These are phyloP conservation scores for Alviniconcha strummeri DNA, from an alignment of 2,888 invertebrate species.

Conservation along the genomic window DNA sequence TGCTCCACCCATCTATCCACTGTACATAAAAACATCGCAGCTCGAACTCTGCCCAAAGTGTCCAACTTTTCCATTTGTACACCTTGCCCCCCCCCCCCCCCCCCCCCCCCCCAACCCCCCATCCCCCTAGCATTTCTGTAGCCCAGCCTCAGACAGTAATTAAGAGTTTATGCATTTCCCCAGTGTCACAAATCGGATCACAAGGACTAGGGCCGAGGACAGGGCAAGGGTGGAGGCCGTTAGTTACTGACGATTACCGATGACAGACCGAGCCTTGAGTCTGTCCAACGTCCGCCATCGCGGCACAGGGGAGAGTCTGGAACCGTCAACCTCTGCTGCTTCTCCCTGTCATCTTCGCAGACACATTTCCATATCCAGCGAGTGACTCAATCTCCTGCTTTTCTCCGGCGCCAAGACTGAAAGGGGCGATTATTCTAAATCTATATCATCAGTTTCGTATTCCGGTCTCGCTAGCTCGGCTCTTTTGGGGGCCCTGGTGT, in stretches of 20 bases:
- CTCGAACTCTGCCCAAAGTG: too few species aligned
- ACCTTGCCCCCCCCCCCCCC: too few species aligned
- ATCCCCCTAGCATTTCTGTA: too few species aligned
- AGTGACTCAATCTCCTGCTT: constrained; percentile 3
- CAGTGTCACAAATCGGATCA: background rate
- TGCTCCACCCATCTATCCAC: too few species aligned
- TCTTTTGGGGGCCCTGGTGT: background rate
- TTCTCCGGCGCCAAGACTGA: background rate
- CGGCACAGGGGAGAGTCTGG: background rate
- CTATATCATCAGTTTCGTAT: constrained; percentile 9
- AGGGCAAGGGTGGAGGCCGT: background rate
- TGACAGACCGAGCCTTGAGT: background rate
- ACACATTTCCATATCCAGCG: constrained; percentile 1
- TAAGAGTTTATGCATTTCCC: background rate
- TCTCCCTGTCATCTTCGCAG: background rate
- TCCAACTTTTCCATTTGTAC: too few species aligned
- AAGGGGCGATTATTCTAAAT: constrained; percentile 11
- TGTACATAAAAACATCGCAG: too few species aligned
- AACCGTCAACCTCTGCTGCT: background rate
- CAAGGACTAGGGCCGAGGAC: background rate
- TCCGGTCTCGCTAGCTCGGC: background rate
- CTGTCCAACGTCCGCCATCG: background rate
- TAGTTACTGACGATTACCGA: background rate
- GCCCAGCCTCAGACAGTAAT: background rate
- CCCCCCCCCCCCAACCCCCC: too few species aligned